Conservation (phyloP, 2,113 vertebrate genomes). For the Laticauda colubrina region DNA sequence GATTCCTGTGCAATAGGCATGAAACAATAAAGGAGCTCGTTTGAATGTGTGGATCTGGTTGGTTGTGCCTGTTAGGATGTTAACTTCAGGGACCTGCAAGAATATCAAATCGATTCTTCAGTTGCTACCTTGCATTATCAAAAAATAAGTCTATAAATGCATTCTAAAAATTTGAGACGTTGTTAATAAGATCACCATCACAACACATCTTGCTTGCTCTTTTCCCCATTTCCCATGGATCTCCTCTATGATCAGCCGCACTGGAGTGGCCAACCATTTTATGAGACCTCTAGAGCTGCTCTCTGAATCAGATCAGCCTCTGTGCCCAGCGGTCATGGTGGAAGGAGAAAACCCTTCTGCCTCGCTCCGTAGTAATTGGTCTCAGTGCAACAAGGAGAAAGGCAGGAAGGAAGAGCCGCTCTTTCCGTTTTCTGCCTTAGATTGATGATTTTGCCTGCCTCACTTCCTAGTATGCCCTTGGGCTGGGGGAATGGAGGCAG, state of each 20-base stretch:
- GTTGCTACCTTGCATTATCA: not conserved
- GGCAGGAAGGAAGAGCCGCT: not conserved
- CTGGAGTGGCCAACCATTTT: not conserved
- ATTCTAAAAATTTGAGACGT: not conserved
- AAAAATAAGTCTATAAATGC: not conserved
- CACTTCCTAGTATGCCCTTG: constrained; percentile 16
- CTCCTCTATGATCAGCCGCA: not conserved
- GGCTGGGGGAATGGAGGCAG: constrained; percentile 8
- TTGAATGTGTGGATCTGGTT: not conserved
- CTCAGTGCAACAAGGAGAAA: constrained; percentile 22
- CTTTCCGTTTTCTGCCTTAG: not conserved
- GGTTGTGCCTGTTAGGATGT: not conserved
- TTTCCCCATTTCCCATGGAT: not conserved
- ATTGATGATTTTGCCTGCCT: constrained; percentile 24
- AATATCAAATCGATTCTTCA: not conserved
- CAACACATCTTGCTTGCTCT: not conserved
- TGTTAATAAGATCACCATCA: not conserved
- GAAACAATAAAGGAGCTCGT: not conserved
- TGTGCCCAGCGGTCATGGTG: not conserved
- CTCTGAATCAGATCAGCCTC: not conserved
- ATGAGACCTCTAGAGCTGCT: not conserved
- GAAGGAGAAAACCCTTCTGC: not conserved
- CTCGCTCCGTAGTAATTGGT: constrained; percentile 20
- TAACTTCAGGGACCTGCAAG: not conserved
- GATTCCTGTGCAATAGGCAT: not conserved